Evolutionary conservation across 2,797 vertebrate species (phyloP), one percentile per base, ranked within the genome.

Genomic region (Myoxocephalus aenaeus): DNA sequence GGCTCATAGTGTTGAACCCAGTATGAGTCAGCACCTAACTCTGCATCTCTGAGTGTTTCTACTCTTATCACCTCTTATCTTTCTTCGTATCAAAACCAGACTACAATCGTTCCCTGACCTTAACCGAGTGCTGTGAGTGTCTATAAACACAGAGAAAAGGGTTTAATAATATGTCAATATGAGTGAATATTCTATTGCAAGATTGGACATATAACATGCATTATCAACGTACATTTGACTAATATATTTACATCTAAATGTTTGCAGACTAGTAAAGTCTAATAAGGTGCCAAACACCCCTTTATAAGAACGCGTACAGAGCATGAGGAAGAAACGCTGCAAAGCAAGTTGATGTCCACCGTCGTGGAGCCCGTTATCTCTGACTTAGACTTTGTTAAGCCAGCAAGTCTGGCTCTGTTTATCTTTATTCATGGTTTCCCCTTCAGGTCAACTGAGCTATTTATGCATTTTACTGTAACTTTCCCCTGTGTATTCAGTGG

Each of bases 401-500:
- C 12, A 25, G 25, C 1, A 27, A 27, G 25, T 27, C 25, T 27
- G 1, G 2, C 50, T 53, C 50, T 25, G n/a, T 25, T 6, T 2
- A 53, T 22, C 18, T 5, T 22, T 11, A 10, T 22, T 12, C n/a
- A 25, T 15, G 14, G 44, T 7, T 11, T n/a, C 42, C 46, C n/a
- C 57, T 22, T 2, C 56, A 57, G 58, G 63, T 80, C 76, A 66
- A 29, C 70, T 14, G 25, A 78, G 63, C 65, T 69, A 69, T 65
- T 78, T 80, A 59, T 87, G 76, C 48, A 63, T 72, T 81, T 76
- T 77, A 82, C 89, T 80, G 79, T 85, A 79, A 81, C 72, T 83
- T 66, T 65, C 81, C 79, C 82, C 27, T 27, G 70, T 72, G 83
- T 83, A 65, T 87, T 83, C 64, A 74, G 72, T 53, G 74, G 85